Percentiles rank a stretch among this genome's conserved stretches.
These are phyloP conservation scores for Antidorcas marsupialis DNA, from an alignment of 2,113 vertebrate species.

Conservation along the genomic window DNA sequence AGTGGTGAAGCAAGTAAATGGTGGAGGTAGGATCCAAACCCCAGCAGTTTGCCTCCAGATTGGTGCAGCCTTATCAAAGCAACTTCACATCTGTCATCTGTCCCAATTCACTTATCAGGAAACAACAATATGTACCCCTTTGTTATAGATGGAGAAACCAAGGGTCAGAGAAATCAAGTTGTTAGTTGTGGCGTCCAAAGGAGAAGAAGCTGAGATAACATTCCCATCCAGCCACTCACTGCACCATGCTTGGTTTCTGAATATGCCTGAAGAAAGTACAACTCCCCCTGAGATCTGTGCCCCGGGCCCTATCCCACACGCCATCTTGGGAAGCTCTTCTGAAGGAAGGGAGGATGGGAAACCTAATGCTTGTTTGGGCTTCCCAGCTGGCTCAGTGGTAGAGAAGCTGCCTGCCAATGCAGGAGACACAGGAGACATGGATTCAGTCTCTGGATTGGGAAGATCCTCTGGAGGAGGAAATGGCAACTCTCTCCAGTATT, in stretches of 20 bases:
- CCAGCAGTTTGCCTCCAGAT: neutral
- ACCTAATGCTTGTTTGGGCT: neutral
- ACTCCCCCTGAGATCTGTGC: neutral
- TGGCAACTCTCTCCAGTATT: neutral
- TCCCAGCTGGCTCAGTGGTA: neutral
- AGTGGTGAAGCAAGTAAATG: neutral
- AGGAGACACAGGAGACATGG: accelerated
- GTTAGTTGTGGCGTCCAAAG: neutral
- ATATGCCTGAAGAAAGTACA: neutral
- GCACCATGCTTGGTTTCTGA: neutral
- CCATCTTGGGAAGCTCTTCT: neutral
- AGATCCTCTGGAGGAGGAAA: neutral
- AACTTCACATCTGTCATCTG: neutral
- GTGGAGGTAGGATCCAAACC: neutral
- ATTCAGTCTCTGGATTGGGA: accelerated
- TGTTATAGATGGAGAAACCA: neutral
- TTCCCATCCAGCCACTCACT: neutral
- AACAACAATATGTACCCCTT: neutral
- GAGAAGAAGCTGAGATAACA: too few species aligned
- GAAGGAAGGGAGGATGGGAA: neutral
- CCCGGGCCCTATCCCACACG: neutral
- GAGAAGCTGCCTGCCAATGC: neutral
- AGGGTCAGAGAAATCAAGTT: neutral
- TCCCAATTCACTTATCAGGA: neutral
- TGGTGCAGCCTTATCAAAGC: neutral